These are phyloP conservation scores for Mastigias papua DNA, from an alignment of 30 jellyfish, hydroid and myxozoan species.

Conservation along the genomic window DNA sequence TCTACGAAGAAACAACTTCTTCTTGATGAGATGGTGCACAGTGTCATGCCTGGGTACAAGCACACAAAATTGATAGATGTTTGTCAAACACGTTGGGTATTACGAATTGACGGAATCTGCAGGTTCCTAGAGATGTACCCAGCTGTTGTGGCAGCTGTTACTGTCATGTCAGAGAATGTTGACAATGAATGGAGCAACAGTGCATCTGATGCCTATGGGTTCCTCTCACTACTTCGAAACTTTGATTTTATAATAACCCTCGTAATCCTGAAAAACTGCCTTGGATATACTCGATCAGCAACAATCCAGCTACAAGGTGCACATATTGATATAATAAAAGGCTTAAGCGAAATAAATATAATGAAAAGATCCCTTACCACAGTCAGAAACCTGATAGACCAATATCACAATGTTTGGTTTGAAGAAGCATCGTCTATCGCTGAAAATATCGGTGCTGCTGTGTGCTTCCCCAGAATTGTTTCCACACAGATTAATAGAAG, in stretches of 20 bases:
- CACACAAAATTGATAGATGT: constrained; percentile 49
- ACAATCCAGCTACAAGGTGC: constrained; percentile 44
- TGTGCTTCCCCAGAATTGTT: background rate
- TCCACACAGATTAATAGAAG: background rate
- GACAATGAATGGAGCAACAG: constrained; percentile 19
- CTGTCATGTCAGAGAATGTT: constrained; percentile 14
- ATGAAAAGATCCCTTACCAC: background rate
- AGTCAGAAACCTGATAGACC: background rate
- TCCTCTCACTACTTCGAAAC: background rate
- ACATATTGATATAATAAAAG: constrained; percentile 8
- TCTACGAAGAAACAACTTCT: background rate
- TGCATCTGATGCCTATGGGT: constrained; percentile 15
- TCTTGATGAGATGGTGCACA: background rate
- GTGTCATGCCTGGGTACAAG: constrained; percentile 4
- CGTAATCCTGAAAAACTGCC: constrained; percentile 3
- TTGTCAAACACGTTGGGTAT: constrained; percentile 83
- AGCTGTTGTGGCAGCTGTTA: constrained; percentile 51
- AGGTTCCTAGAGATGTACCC: constrained; percentile 43
- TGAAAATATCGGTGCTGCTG: constrained; percentile 5
- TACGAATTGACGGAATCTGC: constrained; percentile 47
- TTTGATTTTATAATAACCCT: constrained; percentile 17
- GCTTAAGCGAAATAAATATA: background rate
- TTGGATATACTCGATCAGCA: constrained; percentile 30
- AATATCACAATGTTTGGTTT: constrained; percentile 9
- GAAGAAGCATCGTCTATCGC: background rate